Evolutionary conservation across 2,797 vertebrate genomes (phyloP).

Genomic region (Geotrypetes seraphini): DNA sequence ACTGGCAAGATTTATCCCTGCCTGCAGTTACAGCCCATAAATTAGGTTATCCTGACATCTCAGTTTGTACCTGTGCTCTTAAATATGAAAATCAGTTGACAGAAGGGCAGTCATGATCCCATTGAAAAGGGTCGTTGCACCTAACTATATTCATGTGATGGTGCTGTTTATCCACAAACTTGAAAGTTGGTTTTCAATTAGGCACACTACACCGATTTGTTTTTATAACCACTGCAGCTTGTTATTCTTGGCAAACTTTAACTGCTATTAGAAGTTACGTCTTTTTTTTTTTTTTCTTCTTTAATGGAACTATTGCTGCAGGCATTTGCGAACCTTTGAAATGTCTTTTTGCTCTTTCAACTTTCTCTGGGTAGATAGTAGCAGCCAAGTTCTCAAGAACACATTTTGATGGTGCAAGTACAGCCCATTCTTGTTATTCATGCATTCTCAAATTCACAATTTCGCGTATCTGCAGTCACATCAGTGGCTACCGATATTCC

Average conservation of each 20-base stretch:
- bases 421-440: no score
- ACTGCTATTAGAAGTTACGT: neutral
- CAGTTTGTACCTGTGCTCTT: slow-evolving; percentile 1
- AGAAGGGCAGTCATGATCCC: neutral
- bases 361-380: no score
- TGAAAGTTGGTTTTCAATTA: neutral
- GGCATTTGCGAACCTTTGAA: neutral
- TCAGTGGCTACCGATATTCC: no score
- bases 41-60: slow-evolving; percentile 1
- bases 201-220: neutral
- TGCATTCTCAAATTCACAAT: no score
- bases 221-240: neutral
- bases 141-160: neutral
- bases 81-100: neutral
- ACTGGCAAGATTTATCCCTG: no score
- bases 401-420: no score
- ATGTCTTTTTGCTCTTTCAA: slow-evolving; percentile 1
- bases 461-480: no score
- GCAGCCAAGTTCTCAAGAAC: no score
- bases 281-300: no score
- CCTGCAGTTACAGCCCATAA: no score
- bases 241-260: neutral
- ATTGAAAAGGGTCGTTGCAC: neutral
- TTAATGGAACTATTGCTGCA: neutral
- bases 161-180: neutral